Evolutionary conservation across 2,113 vertebrate species (phyloP).

Genomic region (Nicator chloris): DNA sequence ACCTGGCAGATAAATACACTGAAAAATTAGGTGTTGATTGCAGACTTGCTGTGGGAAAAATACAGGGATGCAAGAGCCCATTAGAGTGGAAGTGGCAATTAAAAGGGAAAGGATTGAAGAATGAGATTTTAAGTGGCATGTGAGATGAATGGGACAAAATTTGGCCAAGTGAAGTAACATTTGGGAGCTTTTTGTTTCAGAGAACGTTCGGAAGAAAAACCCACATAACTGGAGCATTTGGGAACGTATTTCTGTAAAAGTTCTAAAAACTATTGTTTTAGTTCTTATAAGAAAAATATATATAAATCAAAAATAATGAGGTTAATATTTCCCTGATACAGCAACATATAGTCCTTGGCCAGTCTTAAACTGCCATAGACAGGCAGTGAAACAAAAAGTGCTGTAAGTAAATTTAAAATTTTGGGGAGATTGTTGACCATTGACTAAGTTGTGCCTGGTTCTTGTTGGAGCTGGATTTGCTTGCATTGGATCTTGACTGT

Average conservation of each 20-base stretch:
- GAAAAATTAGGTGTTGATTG: background rate
- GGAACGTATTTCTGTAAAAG: background rate
- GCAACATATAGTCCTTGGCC: background rate
- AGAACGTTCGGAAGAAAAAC: background rate
- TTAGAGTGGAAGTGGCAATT: background rate
- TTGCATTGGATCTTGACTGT: background rate
- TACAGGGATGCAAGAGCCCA: background rate
- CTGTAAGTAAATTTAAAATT: background rate
- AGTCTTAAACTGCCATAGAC: background rate
- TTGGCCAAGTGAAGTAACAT: background rate
- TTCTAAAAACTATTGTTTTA: background rate
- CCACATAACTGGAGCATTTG: background rate
- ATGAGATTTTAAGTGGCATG: background rate
- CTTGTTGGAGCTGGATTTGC: background rate
- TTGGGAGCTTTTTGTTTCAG: background rate
- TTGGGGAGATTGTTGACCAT: background rate
- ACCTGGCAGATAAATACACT: constrained; percentile 6
- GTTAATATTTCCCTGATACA: background rate
- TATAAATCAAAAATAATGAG: background rate
- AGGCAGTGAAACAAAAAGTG: background rate
- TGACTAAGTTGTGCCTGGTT: background rate
- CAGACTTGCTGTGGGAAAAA: background rate
- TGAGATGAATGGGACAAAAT: background rate
- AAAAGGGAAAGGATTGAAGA: background rate
- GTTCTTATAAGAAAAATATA: background rate